These are phyloP conservation scores for Dasypolia templi DNA, from an alignment of 2,888 invertebrate genomes.

Conservation along the genomic window DNA sequence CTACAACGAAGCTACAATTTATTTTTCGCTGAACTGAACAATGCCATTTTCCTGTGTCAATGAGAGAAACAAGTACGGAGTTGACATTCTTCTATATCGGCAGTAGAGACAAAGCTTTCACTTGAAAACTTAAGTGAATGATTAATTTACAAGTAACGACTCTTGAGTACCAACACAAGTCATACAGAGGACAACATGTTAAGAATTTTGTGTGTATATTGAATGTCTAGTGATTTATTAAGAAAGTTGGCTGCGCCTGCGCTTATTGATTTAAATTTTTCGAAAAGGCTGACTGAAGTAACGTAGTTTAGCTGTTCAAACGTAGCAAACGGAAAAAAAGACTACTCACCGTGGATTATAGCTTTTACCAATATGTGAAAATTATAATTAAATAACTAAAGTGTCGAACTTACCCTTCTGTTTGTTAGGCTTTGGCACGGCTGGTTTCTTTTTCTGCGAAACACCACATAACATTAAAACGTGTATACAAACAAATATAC, in stretches of 20 bases:
- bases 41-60: constrained; percentile 30
- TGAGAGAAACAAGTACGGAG: constrained; percentile 30
- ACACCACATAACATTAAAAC: constrained; percentile 37
- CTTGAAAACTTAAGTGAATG: no score
- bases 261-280: neutral
- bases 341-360: neutral
- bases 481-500: neutral
- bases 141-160: no score
- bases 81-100: constrained; percentile 30
- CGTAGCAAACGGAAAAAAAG: neutral
- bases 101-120: constrained; percentile 9
- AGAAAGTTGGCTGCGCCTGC: neutral
- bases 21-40: constrained; percentile 30
- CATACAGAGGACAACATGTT: no score
- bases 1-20: neutral
- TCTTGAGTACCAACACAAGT: no score
- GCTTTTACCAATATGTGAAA: neutral
- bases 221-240: neutral
- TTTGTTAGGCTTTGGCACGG: constrained; percentile 59
- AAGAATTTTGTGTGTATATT: no score
- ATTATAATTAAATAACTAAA: neutral
- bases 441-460: constrained; percentile 73
- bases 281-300: neutral
- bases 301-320: neutral
- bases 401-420: constrained; percentile 73